Percentiles rank a stretch among this genome's conserved stretches.
phyloP scores from a whole-genome alignment of 1,140 invertebrate species.

The Ctenoplectra terminalis region DNA sequence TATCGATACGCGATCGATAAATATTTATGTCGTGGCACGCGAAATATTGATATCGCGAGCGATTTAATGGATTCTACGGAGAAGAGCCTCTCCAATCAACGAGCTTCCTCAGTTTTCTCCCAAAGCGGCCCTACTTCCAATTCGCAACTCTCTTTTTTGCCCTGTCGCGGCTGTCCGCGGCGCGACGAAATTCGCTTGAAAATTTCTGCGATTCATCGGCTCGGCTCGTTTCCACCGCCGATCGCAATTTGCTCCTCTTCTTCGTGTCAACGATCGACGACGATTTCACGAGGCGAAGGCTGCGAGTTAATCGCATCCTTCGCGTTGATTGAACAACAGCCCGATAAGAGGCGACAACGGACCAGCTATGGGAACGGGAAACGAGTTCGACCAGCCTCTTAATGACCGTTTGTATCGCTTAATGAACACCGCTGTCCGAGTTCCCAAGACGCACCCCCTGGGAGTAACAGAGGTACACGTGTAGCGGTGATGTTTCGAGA shows the following conservation, averaged over 20 bases:
- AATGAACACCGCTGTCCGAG: constrained; percentile 41
- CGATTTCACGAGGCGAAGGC: neutral
- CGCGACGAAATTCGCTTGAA: neutral
- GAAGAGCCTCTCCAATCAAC: constrained; percentile 20
- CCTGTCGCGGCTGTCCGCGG: neutral
- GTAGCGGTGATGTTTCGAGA: constrained; percentile 31
- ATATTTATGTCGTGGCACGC: constrained; percentile 24
- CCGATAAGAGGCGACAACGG: neutral
- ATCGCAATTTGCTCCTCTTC: constrained; percentile 5
- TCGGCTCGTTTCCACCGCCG: constrained; percentile 3
- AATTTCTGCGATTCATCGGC: constrained; percentile 8
- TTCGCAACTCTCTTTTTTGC: neutral
- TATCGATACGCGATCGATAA: constrained; percentile 33
- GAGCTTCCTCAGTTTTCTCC: neutral
- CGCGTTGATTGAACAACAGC: constrained; percentile 14
- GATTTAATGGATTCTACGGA: neutral
- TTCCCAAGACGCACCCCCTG: constrained; percentile 14
- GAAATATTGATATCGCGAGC: constrained; percentile 22
- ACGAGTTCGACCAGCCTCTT: constrained; percentile 42
- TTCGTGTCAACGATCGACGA: neutral
- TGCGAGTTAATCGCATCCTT: neutral
- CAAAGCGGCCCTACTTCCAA: neutral
- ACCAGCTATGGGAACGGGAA: neutral
- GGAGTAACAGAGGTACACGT: constrained; percentile 46
- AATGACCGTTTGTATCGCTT: constrained; percentile 58